Percentiles rank a stretch among this genome's conserved stretches.
Conservation (phyloP, 1,140 invertebrate species). For the Akabosia matsudoensis region DNA sequence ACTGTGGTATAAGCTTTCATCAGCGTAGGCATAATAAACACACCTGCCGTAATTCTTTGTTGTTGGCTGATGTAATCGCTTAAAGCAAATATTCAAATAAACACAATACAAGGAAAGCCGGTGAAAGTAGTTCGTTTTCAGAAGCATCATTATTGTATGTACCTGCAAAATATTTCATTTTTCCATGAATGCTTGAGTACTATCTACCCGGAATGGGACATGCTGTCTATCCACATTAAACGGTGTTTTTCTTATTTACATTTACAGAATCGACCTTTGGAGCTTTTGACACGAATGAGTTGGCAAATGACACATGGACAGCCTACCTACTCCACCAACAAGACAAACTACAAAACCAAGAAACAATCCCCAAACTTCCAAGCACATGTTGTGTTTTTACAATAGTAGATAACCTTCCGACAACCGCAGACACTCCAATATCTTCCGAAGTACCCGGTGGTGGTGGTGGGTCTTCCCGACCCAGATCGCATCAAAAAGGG, state of each 20-base stretch:
- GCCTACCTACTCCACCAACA: background rate
- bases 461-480: background rate
- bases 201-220: no score
- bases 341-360: background rate
- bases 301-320: conserved; percentile 24
- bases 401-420: background rate
- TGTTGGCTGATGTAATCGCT: no score
- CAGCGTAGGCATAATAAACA: no score
- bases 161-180: no score
- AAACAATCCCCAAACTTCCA: conserved; percentile 29
- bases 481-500: background rate
- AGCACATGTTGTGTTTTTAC: conserved; percentile 32
- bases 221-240: background rate
- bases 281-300: conserved; percentile 19
- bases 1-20: no score
- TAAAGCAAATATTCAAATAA: no score
- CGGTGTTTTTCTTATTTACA: background rate
- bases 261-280: conserved; percentile 27
- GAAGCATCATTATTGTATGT: no score
- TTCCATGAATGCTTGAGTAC: no score
- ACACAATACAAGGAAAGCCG: no score
- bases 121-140: no score
- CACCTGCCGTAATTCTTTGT: no score
- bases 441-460: background rate
- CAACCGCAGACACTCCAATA: conserved; percentile 2